Evolutionary conservation across 2,888 invertebrate species (phyloP).

Genomic region (Drosophila peninsularis): DNA sequence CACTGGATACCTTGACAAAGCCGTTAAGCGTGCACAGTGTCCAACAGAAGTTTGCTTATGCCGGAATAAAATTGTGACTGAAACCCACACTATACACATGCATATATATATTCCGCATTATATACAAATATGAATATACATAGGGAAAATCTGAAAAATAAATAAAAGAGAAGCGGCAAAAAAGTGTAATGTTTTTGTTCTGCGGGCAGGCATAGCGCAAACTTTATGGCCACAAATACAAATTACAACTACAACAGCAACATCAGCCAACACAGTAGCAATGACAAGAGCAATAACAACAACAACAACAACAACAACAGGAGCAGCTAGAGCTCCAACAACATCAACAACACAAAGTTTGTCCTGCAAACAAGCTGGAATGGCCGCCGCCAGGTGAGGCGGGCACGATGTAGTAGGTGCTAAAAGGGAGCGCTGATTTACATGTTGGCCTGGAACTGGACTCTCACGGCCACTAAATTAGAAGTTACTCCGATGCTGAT

Average conservation of each 20-base stretch:
- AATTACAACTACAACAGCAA: slow-evolving; percentile 64
- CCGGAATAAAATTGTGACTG: slow-evolving; percentile 56
- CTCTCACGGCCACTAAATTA: slow-evolving; percentile 79
- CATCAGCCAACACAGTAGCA: slow-evolving; percentile 22
- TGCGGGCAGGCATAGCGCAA: slow-evolving; percentile 53
- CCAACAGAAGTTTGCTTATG: slow-evolving; percentile 47
- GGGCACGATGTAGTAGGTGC: slow-evolving; percentile 45
- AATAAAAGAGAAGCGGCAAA: slow-evolving; percentile 11
- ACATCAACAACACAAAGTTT: slow-evolving; percentile 60
- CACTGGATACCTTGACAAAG: slow-evolving; percentile 38
- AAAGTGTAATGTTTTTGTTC: slow-evolving; percentile 51
- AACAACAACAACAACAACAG: slow-evolving; percentile 28
- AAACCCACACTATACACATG: slow-evolving; percentile 55
- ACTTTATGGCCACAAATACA: slow-evolving; percentile 75
- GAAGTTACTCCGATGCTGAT: slow-evolving; percentile 80
- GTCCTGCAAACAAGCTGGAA: slow-evolving; percentile 59
- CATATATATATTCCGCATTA: slow-evolving; percentile 58
- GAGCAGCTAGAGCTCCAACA: slow-evolving; percentile 29
- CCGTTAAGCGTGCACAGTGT: slow-evolving; percentile 41
- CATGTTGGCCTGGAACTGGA: slow-evolving; percentile 65
- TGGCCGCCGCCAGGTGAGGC: slow-evolving; percentile 20
- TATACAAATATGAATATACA: slow-evolving; percentile 8
- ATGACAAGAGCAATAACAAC: slow-evolving; percentile 38
- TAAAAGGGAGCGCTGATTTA: slow-evolving; percentile 72
- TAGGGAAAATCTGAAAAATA: slow-evolving; percentile 18